Percentiles rank a stretch among this genome's conserved stretches.
Evolutionary conservation across 2,113 vertebrate species (phyloP).

Genomic region (Sorex araneus): DNA sequence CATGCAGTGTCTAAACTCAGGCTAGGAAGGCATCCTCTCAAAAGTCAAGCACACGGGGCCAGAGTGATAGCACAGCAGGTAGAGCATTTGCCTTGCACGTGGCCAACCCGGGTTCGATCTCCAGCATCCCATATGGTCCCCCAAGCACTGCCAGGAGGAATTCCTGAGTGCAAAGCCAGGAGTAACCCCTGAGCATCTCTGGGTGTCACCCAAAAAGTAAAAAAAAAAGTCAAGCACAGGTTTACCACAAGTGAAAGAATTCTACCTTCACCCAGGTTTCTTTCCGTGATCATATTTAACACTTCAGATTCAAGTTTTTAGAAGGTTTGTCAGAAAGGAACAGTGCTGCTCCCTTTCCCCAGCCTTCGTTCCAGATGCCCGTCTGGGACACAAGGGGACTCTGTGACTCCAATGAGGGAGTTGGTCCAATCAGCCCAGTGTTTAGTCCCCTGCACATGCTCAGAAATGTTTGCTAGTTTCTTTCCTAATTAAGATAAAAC

Average conservation of each 20-base stretch:
- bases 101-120: too few relatives aligned
- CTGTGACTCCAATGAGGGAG: background rate
- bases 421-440: background rate
- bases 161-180: too few relatives aligned
- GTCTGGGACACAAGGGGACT: background rate
- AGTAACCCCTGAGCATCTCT: too few relatives aligned
- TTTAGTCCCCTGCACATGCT: background rate
- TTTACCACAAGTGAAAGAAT: background rate
- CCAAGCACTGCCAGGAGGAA: too few relatives aligned
- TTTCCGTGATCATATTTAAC: background rate
- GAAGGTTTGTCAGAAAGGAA: background rate
- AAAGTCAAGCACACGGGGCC: background rate
- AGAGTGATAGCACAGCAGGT: too few relatives aligned
- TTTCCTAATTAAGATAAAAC: constrained; percentile 4
- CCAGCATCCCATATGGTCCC: too few relatives aligned
- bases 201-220: too few relatives aligned
- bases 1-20: background rate
- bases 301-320: background rate
- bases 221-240: background rate
- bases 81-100: too few relatives aligned
- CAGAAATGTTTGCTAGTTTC: background rate
- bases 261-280: constrained; percentile 16
- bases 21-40: background rate
- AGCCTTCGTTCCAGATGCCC: background rate
- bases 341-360: background rate